Base-by-base conservation (phyloP, 2,113 vertebrate genomes). In the Mesitornis unicolor region DNA sequence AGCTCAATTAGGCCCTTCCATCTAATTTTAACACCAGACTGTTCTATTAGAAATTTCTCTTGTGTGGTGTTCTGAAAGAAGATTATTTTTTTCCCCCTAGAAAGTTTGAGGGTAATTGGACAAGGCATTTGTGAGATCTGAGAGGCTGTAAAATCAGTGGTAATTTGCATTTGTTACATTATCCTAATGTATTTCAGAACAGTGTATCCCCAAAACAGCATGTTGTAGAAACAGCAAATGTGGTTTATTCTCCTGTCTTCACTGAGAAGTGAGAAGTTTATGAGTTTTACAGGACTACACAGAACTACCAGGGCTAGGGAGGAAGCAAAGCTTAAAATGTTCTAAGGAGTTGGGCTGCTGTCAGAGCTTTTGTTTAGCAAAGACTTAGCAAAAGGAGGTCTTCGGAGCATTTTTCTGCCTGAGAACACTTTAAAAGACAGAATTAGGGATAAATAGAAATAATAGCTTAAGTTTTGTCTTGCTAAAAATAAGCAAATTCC, bases 121-220 rank as follows among this genome's bases (percentile, higher is more conserved):
- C 64, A 93, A 90, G 75, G 68, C 90, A 96, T 94, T 93, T 96
- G 68, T 93, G 90, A 94, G 91, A 94, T 93, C 79, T 94, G 90
- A 94, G 84, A 96, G 60, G 78, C 51, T 93, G 87, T 95, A 95
- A 96, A 97, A 94, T 90, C 87, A 88, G 90, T 64, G 38, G 42
- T 88, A 96, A 97, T 96, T 93, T 96, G 85, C 88, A 94, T 96
- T 94, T 86, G 89, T 91, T 96, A 92, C 90, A 94, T 96, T 96
- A 96, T 94, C 85, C 68, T 95, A 96, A 93, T 96, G 85, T 93
- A 88, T 90, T 96, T 94, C 82, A 92, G 87, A 93, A 90, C 16
- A 88, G 38, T 47, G 33, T 92, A 96, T 90, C 64, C 83, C 75
- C 64, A 64, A 96, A 96, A 86, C 87, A 96, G 95, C 79, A 86